phyloP scores from a whole-genome alignment of 2,113 vertebrate genomes.

The Stigmatopora nigra region DNA sequence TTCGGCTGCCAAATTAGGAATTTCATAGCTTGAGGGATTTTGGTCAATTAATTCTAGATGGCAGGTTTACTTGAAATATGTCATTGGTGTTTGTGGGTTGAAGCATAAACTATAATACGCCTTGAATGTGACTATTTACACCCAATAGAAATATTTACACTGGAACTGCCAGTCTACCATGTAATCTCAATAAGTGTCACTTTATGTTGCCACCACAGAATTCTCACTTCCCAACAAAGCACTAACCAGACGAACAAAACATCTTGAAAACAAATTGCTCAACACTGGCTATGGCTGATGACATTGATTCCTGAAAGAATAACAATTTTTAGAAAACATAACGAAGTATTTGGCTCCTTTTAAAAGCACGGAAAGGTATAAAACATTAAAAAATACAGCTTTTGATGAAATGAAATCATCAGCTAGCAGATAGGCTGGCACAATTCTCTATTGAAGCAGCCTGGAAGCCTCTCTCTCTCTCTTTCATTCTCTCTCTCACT shows the following conservation, averaged over 20 bases:
- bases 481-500: conserved; percentile 11
- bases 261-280: background rate
- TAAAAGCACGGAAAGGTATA: conserved; percentile 16
- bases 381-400: conserved; percentile 21
- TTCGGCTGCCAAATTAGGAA: background rate
- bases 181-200: background rate
- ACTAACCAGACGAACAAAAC: background rate
- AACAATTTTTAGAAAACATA: background rate
- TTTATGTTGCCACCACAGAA: background rate
- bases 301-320: background rate
- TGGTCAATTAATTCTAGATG: background rate
- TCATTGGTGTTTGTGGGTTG: background rate
- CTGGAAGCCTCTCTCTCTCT: conserved; percentile 1
- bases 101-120: background rate
- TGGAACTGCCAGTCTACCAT: background rate
- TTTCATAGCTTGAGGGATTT: background rate
- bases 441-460: conserved; percentile 12
- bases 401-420: conserved; percentile 39
- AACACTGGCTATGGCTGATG: background rate
- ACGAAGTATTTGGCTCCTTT: background rate
- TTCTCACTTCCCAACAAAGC: background rate
- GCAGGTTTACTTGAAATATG: background rate
- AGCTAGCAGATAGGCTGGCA: conserved; percentile 44
- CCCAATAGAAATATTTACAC: background rate
- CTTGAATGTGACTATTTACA: background rate